These are phyloP conservation scores for Catalaphyllia jardinei DNA, from an alignment of 64 coral and sea anemone genomes.

Conservation along the genomic window DNA sequence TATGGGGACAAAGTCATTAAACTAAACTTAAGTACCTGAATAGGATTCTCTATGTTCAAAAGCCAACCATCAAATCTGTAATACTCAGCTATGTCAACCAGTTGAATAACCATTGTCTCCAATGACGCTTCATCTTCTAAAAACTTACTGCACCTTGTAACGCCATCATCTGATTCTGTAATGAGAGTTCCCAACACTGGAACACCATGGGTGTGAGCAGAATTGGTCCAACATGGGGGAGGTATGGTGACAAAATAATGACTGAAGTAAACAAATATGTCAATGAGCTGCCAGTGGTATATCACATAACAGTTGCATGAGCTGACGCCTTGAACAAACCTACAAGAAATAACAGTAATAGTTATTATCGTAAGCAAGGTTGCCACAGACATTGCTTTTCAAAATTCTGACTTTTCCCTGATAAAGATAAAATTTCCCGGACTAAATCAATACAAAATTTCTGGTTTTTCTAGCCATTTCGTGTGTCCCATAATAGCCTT, in stretches of 20 bases:
- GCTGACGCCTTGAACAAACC: conserved; percentile 92
- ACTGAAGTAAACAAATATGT: conserved; percentile 98
- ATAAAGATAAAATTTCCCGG: too few relatives aligned
- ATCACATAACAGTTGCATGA: conserved; percentile 75
- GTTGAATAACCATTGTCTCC: conserved; percentile 67
- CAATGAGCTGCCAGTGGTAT: conserved; percentile 97
- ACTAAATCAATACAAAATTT: too few relatives aligned
- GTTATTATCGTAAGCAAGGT: too few relatives aligned
- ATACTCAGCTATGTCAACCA: conserved; percentile 93
- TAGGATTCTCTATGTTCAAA: conserved; percentile 97
- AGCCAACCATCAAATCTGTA: conserved; percentile 99
- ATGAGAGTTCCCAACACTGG: conserved; percentile 89
- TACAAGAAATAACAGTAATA: conserved; percentile 10
- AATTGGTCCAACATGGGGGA: conserved; percentile 96
- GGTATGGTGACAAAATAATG: conserved; percentile 96
- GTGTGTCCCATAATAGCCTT: too few relatives aligned
- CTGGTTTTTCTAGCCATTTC: too few relatives aligned
- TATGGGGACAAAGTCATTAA: too few relatives aligned
- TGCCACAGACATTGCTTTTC: too few relatives aligned
- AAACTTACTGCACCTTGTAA: conserved; percentile 65
- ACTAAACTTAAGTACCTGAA: conserved; percentile 65
- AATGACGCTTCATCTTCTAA: conserved; percentile 65
- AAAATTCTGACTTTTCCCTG: too few relatives aligned
- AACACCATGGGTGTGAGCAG: conserved; percentile 95
- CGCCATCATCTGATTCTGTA: conserved; percentile 89